Evolutionary conservation across 2,797 vertebrate genomes (phyloP), one percentile per base, ranked within the genome.

Genomic region (Cyprinella venusta): DNA sequence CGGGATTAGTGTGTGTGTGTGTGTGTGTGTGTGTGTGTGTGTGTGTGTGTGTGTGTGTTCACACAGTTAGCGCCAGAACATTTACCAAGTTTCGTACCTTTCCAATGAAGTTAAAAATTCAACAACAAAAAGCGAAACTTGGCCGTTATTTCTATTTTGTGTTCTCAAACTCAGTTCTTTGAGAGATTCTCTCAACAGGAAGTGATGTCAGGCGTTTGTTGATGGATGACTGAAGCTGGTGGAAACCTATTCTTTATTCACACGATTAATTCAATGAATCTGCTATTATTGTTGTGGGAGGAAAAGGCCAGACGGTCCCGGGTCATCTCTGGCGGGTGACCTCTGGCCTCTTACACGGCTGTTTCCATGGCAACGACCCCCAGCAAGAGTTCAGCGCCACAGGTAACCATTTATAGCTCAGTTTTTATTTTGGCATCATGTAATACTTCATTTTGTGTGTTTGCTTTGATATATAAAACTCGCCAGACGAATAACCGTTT

Each of bases 291-390:
- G 3, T 18, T 30, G 24, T 0, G 24, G 30, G 69, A 30, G 24
- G 42, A 71, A 50, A 50, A 19, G 69, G 15, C 24, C 0, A 70
- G 69, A 8, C 42, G 4, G 21, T 45, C 19, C 36, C 8, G 18
- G 42, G 26, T 45, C 42, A 45, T 70, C 24, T 70, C 68, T 71
- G 42, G n/a, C 16, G 13, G 12, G 69, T 71, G 45, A 71, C 69
- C 45, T 50, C 26, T 50, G 42, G 8, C 68, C 40, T 0, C 9
- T 13, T 21, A 40, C 38, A 48, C 68, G 2, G 8, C 24, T 50
- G 45, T 71, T 71, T 50, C 69, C 69, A 50, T 50, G 69, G 45
- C 69, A 50, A 50, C 26, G 26, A 71, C 42, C 69, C 1, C 59
- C 59, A 61, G 24, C 24, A 63, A 16, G 24, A 71, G 42, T 2